A percentile compares a stretch with the other conserved stretches of the same genome.
These are phyloP conservation scores for Tichodroma muraria DNA, from an alignment of 2,113 vertebrate species.

Conservation along the genomic window DNA sequence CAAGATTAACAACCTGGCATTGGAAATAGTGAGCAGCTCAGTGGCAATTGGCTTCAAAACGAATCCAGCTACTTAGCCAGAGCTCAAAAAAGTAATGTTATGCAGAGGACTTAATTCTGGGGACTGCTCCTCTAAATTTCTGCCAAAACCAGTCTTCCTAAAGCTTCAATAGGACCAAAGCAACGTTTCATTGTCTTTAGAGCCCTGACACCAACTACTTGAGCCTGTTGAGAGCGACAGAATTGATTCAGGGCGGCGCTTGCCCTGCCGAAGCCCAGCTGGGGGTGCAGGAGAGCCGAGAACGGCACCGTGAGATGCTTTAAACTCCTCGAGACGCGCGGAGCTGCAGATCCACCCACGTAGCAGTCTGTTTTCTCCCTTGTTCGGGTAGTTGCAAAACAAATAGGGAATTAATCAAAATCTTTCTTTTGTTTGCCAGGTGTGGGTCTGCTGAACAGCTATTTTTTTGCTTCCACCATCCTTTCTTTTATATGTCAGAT, in stretches of 20 bases:
- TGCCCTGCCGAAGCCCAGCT: background rate
- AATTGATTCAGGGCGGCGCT: background rate
- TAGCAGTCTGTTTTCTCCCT: background rate
- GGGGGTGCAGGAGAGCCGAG: conserved; percentile 26
- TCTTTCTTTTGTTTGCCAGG: background rate
- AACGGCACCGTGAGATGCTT: rapidly evolving
- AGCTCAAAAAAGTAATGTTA: background rate
- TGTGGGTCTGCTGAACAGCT: background rate
- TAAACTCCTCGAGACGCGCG: rapidly evolving
- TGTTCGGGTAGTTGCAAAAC: background rate
- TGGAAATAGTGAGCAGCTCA: background rate
- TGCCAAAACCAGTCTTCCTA: background rate
- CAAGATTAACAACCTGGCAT: background rate
- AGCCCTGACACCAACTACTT: too few species aligned
- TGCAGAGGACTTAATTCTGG: background rate
- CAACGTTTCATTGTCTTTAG: background rate
- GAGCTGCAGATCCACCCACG: background rate
- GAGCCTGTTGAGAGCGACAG: background rate
- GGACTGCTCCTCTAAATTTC: background rate
- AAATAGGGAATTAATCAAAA: background rate
- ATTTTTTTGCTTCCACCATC: background rate
- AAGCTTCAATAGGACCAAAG: background rate
- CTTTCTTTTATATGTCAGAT: background rate
- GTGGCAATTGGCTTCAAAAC: background rate
- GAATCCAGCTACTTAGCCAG: background rate